Percentiles rank a stretch among this genome's conserved stretches.
phyloP scores from a whole-genome alignment of 2,113 vertebrate species.

The Aix galericulata region DNA sequence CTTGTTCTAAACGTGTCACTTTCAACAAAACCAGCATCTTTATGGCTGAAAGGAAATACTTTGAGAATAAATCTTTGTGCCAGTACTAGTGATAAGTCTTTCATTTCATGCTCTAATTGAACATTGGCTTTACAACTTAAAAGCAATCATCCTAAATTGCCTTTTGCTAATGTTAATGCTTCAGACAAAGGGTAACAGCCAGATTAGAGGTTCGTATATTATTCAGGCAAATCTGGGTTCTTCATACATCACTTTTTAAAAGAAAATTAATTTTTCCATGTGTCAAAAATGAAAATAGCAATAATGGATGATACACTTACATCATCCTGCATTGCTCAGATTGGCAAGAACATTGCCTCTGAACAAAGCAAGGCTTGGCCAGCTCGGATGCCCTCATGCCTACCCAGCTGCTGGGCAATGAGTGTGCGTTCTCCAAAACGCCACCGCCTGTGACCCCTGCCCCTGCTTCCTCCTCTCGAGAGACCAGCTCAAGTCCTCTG shows the following conservation, averaged over 20 bases:
- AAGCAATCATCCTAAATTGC: slow-evolving; percentile 66
- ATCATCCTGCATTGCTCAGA: slow-evolving; percentile 1
- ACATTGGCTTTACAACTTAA: slow-evolving; percentile 56
- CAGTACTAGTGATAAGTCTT: slow-evolving; percentile 47
- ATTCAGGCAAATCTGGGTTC: slow-evolving; percentile 48
- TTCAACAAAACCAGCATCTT: slow-evolving; percentile 38
- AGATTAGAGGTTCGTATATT: slow-evolving; percentile 58
- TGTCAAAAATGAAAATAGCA: slow-evolving; percentile 33
- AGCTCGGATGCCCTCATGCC: accelerated
- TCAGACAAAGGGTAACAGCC: slow-evolving; percentile 59
- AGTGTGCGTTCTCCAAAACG: not conserved
- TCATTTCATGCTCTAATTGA: slow-evolving; percentile 67
- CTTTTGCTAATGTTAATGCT: slow-evolving; percentile 59
- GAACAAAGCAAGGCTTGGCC: not conserved
- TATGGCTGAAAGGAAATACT: slow-evolving; percentile 40
- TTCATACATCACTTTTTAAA: slow-evolving; percentile 43
- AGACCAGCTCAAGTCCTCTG: not conserved
- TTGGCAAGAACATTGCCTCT: not conserved
- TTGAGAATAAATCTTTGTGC: slow-evolving; percentile 30
- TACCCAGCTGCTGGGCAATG: not conserved
- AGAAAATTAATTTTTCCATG: slow-evolving; percentile 57
- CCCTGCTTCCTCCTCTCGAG: not conserved
- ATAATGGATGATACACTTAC: slow-evolving; percentile 25
- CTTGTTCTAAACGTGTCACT: slow-evolving; percentile 50
- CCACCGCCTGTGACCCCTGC: not conserved